Conservation (phyloP, 1,140 invertebrate genomes). For the Pomacea maculata region DNA sequence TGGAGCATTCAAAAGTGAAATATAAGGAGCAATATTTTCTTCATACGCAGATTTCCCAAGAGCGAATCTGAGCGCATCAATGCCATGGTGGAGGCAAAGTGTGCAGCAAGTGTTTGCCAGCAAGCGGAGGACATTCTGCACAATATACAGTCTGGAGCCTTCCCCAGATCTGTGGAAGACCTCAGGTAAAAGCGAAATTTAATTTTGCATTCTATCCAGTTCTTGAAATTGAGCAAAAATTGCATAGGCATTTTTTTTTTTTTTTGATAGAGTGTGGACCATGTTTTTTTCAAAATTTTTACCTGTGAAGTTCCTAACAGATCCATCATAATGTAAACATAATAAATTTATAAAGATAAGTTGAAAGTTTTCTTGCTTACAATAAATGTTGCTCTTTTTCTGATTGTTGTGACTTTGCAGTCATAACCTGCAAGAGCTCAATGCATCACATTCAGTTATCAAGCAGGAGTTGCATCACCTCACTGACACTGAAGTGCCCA, state of each 20-base stretch:
- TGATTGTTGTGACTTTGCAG: constrained; percentile 24
- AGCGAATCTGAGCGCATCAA: constrained; percentile 50
- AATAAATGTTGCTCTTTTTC: neutral
- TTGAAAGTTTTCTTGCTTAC: too few relatives aligned
- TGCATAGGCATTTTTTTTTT: too few relatives aligned
- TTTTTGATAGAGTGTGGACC: too few relatives aligned
- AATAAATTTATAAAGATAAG: too few relatives aligned
- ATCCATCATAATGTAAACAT: too few relatives aligned
- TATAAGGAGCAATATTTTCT: neutral
- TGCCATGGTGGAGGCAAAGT: constrained; percentile 41
- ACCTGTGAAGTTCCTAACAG: too few relatives aligned
- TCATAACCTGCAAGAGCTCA: constrained; percentile 33
- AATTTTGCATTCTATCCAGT: neutral
- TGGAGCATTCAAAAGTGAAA: neutral
- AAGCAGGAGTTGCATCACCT: constrained; percentile 34
- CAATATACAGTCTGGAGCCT: constrained; percentile 41
- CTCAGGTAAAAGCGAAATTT: neutral
- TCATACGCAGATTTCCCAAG: constrained; percentile 48
- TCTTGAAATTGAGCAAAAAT: too few relatives aligned
- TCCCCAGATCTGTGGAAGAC: constrained; percentile 26
- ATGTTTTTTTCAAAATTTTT: too few relatives aligned
- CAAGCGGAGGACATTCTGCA: constrained; percentile 40
- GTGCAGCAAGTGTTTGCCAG: constrained; percentile 33
- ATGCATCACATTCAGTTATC: constrained; percentile 21
- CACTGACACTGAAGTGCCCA: constrained; percentile 42